phyloP scores from a whole-genome alignment of 2,888 invertebrate species.

The Dorcus hopei region DNA sequence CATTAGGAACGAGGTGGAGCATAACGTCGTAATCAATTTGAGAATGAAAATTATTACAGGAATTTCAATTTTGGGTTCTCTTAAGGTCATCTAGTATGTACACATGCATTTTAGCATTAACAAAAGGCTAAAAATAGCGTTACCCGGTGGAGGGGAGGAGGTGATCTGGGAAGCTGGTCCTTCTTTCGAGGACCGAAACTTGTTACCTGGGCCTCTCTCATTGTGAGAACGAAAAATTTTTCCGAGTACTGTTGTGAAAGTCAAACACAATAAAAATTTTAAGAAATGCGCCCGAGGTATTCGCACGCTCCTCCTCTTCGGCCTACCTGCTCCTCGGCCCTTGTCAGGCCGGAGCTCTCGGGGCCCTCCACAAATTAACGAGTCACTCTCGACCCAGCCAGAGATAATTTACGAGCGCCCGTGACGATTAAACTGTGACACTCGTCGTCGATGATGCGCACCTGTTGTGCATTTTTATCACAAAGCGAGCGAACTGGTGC shows the following conservation, averaged over 20 bases:
- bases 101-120: no score
- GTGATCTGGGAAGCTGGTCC: no score
- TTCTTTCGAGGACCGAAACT: no score
- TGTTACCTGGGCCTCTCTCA: not conserved
- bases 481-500: not conserved
- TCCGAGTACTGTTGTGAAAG: not conserved
- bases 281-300: not conserved
- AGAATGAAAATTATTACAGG: no score
- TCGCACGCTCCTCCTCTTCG: not conserved
- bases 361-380: not conserved
- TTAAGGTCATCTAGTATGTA: no score
- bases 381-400: not conserved
- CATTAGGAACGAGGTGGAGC: no score
- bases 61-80: no score
- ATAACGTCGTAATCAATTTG: no score
- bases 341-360: not conserved
- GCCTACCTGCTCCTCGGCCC: not conserved
- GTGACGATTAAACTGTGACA: slow-evolving; percentile 6
- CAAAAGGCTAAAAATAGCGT: no score
- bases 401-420: slow-evolving; percentile 1
- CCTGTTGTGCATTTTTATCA: slow-evolving; percentile 2
- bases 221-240: not conserved
- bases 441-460: slow-evolving; percentile 2
- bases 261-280: slow-evolving; percentile 1
- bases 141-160: no score